A percentile compares a stretch with the other conserved stretches of the same genome.
These are phyloP conservation scores for Lepidocyrtoides sp. DNA, from an alignment of 2,888 invertebrate genomes.

Conservation along the genomic window DNA sequence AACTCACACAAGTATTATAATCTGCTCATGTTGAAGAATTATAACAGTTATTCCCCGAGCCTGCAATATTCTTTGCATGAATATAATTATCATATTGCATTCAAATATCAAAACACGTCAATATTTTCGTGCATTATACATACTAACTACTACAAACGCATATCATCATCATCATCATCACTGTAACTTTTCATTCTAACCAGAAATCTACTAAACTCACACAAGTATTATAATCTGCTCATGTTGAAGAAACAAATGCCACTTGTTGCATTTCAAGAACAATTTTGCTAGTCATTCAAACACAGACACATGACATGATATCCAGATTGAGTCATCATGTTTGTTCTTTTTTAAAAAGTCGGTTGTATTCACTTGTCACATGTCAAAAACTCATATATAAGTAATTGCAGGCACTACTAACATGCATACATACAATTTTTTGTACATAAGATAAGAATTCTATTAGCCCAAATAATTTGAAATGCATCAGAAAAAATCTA, in stretches of 20 bases:
- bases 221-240: too few species aligned
- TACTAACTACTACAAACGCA: slow-evolving; percentile 65
- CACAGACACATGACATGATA: slow-evolving; percentile 37
- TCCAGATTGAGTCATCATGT: slow-evolving; percentile 72
- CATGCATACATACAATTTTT: slow-evolving; percentile 32
- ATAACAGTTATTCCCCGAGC: slow-evolving; percentile 5
- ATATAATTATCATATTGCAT: background rate
- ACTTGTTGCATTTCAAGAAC: slow-evolving; percentile 43
- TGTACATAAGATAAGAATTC: slow-evolving; percentile 1
- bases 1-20: too few species aligned
- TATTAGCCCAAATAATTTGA: slow-evolving; percentile 57
- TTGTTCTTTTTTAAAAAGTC: slow-evolving; percentile 51
- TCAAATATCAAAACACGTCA: slow-evolving; percentile 51
- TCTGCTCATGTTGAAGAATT: too few species aligned
- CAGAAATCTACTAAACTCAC: slow-evolving; percentile 62
- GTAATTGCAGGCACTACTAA: slow-evolving; percentile 68
- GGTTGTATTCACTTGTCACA: slow-evolving; percentile 73
- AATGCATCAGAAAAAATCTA: slow-evolving; percentile 15
- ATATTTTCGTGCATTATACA: slow-evolving; percentile 75
- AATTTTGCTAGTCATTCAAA: slow-evolving; percentile 58
- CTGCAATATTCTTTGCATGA: background rate
- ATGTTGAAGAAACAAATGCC: too few species aligned
- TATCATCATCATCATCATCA: slow-evolving; percentile 63
- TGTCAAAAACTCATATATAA: slow-evolving; percentile 66
- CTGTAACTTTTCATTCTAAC: slow-evolving; percentile 43